Conservation (phyloP, 2,113 vertebrate species). For the Oryzias javanicus region DNA sequence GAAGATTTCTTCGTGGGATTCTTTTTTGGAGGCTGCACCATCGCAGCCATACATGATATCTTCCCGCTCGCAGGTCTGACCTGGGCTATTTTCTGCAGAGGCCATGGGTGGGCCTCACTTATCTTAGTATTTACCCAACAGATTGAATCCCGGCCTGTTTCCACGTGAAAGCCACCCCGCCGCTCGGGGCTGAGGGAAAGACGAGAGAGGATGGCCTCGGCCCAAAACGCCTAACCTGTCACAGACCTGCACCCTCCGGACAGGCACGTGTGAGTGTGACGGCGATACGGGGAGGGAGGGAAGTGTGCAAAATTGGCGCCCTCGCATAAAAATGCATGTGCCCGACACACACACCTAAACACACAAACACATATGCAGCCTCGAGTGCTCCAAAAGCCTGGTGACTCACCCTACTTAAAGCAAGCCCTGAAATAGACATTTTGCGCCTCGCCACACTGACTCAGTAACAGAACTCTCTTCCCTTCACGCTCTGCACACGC, state of each 20-base stretch:
- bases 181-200: slow-evolving; percentile 57
- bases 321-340: slow-evolving; percentile 44
- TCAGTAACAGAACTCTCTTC: slow-evolving; percentile 66
- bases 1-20: slow-evolving; percentile 26
- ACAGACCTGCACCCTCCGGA: slow-evolving; percentile 66
- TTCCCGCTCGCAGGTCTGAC: slow-evolving; percentile 42
- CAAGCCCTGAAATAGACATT: slow-evolving; percentile 75
- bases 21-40: slow-evolving; percentile 25
- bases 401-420: slow-evolving; percentile 74
- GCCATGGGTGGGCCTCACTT: slow-evolving; percentile 63
- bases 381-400: slow-evolving; percentile 59
- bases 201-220: slow-evolving; percentile 63
- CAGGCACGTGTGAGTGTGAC: slow-evolving; percentile 53
- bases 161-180: slow-evolving; percentile 46
- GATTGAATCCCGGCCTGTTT: slow-evolving; percentile 70
- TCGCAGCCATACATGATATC: slow-evolving; percentile 31
- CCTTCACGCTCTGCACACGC: slow-evolving; percentile 55
- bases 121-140: slow-evolving; percentile 73
- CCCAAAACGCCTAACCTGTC: slow-evolving; percentile 72
- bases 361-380: slow-evolving; percentile 50
- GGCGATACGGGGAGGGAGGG: slow-evolving; percentile 33
- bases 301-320: slow-evolving; percentile 11
- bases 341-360: slow-evolving; percentile 18
- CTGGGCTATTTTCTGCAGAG: slow-evolving; percentile 61
- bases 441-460: slow-evolving; percentile 68